Percentiles rank a stretch among this genome's conserved stretches.
Evolutionary conservation across 2,797 vertebrate species (phyloP).

Genomic region (Avahi laniger): DNA sequence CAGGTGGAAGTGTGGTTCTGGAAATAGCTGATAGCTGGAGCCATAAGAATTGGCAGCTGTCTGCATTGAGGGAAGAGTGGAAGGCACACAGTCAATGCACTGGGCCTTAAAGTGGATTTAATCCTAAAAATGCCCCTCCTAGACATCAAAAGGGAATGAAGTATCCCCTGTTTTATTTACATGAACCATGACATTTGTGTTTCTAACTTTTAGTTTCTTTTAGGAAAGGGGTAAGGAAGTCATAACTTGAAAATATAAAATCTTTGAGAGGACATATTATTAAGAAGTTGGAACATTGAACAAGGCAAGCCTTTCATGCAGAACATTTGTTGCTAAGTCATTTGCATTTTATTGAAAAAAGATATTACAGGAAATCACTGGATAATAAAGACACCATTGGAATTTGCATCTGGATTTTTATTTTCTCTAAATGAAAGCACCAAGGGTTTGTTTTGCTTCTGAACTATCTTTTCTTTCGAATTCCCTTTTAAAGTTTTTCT

Average conservation of each 20-base stretch:
- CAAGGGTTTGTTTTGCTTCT: background rate
- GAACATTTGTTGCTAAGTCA: background rate
- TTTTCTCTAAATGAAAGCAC: background rate
- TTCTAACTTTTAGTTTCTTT: background rate
- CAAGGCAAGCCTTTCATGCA: background rate
- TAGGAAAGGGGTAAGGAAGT: background rate
- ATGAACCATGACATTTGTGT: background rate
- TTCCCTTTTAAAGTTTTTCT: background rate
- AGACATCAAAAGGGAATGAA: background rate
- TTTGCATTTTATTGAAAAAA: conserved; percentile 30
- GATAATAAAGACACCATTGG: background rate
- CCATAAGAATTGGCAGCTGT: background rate
- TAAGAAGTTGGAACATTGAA: background rate
- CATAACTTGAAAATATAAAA: background rate
- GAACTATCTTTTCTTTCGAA: background rate
- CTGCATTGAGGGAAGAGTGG: background rate
- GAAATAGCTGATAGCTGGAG: background rate
- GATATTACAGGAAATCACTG: background rate
- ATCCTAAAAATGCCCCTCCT: background rate
- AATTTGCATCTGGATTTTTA: background rate
- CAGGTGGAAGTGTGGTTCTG: background rate
- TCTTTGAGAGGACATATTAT: background rate
- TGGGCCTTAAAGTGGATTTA: background rate
- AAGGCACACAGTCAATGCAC: background rate
- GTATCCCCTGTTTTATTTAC: background rate